A percentile compares a stretch with the other conserved stretches of the same genome.
Conservation (phyloP, 1,140 invertebrate genomes). For the Euwallacea similis region DNA sequence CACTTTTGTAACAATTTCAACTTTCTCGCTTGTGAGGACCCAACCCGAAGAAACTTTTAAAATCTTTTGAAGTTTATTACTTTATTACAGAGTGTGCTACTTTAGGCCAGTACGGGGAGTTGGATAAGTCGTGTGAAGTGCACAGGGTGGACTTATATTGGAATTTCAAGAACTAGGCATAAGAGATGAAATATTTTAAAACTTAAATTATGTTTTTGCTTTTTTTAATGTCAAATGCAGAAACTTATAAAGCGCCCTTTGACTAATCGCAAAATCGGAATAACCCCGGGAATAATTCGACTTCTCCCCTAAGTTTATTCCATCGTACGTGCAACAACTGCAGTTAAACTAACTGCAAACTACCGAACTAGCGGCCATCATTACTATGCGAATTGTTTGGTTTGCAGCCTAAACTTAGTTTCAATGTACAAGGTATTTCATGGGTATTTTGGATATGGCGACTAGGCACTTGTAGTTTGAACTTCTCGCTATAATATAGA, state of each 20-base stretch:
- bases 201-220: too few species aligned
- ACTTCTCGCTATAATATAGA: neutral
- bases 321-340: constrained; percentile 24
- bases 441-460: constrained; percentile 7
- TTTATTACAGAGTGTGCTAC: constrained; percentile 19
- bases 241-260: neutral
- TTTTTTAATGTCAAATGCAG: too few species aligned
- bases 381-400: constrained; percentile 26
- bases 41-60: constrained; percentile 32
- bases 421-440: constrained; percentile 6
- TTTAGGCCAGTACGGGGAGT: neutral
- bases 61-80: constrained; percentile 25
- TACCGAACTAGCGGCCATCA: constrained; percentile 22
- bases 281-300: neutral
- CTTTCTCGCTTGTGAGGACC: constrained; percentile 39
- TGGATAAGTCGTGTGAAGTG: too few species aligned
- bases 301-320: constrained; percentile 16
- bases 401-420: constrained; percentile 25
- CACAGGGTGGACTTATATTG: too few species aligned
- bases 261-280: constrained; percentile 1
- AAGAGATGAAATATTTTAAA: too few species aligned
- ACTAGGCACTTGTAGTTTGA: constrained; percentile 1
- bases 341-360: constrained; percentile 32
- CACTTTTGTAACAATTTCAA: constrained; percentile 55
- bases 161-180: too few species aligned